These are phyloP conservation scores for Tenthredo notha DNA, from an alignment of 2,888 invertebrate species.

Conservation along the genomic window DNA sequence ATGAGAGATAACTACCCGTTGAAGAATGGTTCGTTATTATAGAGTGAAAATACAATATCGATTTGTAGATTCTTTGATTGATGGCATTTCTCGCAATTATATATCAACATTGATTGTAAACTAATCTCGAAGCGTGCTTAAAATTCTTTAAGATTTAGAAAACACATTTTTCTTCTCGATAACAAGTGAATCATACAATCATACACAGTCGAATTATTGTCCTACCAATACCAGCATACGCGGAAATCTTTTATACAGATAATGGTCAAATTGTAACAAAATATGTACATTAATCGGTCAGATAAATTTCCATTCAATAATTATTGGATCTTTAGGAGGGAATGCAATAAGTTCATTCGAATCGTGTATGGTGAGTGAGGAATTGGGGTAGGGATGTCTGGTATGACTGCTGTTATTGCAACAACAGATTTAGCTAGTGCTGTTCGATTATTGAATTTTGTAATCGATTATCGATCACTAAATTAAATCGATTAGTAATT, in stretches of 20 bases:
- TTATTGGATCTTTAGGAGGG: constrained; percentile 73
- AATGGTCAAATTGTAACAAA: not conserved
- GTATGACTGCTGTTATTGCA: constrained; percentile 80
- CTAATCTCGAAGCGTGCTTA: not conserved
- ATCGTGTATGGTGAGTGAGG: constrained; percentile 81
- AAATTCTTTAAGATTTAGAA: not conserved
- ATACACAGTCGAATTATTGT: not conserved
- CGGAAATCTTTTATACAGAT: not conserved
- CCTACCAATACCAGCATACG: not conserved
- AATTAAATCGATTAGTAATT: too few species aligned
- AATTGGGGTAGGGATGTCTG: constrained; percentile 85
- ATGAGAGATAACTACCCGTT: not conserved
- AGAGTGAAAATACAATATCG: not conserved
- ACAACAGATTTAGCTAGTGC: constrained; percentile 79
- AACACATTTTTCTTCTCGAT: not conserved
- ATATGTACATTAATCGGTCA: not conserved
- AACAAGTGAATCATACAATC: not conserved
- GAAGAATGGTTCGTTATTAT: not conserved
- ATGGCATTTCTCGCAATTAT: not conserved
- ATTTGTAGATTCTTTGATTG: not conserved
- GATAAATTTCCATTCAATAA: not conserved
- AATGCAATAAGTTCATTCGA: constrained; percentile 81
- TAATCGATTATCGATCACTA: too few species aligned
- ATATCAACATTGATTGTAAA: not conserved
- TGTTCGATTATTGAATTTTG: too few species aligned